Evolutionary conservation across 2,113 vertebrate genomes (phyloP).

Genomic region (Glaucidium brasilianum): DNA sequence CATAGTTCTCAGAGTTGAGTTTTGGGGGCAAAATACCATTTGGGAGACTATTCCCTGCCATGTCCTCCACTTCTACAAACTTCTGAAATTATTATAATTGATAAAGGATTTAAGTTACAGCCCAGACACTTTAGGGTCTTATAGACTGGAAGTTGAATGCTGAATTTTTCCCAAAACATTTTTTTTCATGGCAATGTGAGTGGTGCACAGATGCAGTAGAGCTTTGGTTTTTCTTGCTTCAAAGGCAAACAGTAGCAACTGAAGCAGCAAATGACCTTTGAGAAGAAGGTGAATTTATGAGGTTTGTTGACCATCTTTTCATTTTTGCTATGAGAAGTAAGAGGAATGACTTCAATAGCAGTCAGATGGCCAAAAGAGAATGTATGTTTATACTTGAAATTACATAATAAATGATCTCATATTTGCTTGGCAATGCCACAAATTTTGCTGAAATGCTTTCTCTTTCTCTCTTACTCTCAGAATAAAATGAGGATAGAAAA

Average conservation of each 20-base stretch:
- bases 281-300: neutral
- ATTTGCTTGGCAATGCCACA: neutral
- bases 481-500: neutral
- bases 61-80: neutral
- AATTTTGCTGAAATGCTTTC: neutral
- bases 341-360: neutral
- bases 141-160: neutral
- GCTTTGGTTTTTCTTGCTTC: neutral
- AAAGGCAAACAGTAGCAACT: conserved; percentile 7
- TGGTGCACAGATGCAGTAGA: neutral
- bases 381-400: neutral
- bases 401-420: neutral
- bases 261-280: neutral
- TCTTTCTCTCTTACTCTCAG: neutral
- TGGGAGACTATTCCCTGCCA: neutral
- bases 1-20: neutral
- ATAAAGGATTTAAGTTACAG: neutral
- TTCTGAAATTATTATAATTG: neutral
- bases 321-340: neutral
- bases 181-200: neutral
- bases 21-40: neutral
- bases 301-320: neutral
- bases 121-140: neutral
- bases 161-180: neutral
- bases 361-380: neutral